Conservation (phyloP, 2,113 vertebrate genomes). For the Apodemus sylvaticus region DNA sequence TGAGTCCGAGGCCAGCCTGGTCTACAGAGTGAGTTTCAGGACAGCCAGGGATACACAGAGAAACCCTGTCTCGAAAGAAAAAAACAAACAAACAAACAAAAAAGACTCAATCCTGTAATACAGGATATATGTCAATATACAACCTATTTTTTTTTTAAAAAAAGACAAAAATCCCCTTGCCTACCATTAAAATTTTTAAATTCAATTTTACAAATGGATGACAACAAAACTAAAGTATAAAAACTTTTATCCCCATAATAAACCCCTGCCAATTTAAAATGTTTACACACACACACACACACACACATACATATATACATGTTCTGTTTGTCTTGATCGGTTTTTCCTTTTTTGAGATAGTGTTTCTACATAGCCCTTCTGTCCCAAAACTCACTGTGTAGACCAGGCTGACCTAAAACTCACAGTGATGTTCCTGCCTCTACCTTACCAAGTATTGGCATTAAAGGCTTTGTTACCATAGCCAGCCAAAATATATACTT, state of each 20-base stretch:
- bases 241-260: slow-evolving; percentile 9
- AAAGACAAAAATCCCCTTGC: background rate
- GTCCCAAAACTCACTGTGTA: background rate
- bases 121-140: background rate
- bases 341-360: background rate
- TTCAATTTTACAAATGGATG: slow-evolving; percentile 18
- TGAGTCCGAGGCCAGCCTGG: too few relatives aligned
- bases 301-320: too few relatives aligned
- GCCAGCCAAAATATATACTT: background rate
- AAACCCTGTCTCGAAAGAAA: too few relatives aligned
- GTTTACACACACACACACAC: background rate
- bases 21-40: too few relatives aligned
- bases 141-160: background rate
- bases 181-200: background rate
- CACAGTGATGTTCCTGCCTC: background rate
- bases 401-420: background rate
- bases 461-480: background rate
- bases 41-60: too few relatives aligned
- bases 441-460: background rate
- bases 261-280: slow-evolving; percentile 21
- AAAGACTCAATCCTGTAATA: background rate
- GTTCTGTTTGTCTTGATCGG: background rate
- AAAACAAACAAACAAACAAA: too few relatives aligned
- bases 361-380: background rate
- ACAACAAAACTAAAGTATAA: slow-evolving; percentile 26